Conservation (phyloP, 2,113 vertebrate genomes). For the Rallus limicola region DNA sequence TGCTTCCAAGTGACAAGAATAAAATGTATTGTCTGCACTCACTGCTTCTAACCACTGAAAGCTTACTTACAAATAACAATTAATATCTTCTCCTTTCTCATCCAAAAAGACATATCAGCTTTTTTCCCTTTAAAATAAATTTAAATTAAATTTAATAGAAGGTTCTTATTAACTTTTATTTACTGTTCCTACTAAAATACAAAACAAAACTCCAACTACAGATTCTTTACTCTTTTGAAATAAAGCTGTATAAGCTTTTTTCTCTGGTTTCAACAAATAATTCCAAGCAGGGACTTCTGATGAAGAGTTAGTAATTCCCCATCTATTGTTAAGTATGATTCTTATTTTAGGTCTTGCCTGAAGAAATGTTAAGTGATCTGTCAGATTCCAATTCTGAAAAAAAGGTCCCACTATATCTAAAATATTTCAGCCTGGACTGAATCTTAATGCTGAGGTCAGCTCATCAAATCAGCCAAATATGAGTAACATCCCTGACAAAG, state of each 20-base stretch:
- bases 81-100: not conserved
- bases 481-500: not conserved
- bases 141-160: not conserved
- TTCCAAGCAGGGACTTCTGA: not conserved
- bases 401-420: not conserved
- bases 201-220: not conserved
- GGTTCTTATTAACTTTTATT: not conserved
- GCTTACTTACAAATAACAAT: not conserved
- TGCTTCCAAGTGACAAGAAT: constrained; percentile 29
- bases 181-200: not conserved
- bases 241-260: not conserved
- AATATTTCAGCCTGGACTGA: not conserved
- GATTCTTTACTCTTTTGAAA: not conserved
- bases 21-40: not conserved
- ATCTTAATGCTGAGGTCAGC: not conserved
- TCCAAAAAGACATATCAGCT: not conserved
- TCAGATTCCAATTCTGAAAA: not conserved
- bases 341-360: not conserved
- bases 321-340: not conserved
- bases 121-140: not conserved
- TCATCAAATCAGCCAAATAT: not conserved
- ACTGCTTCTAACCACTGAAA: not conserved
- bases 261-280: not conserved
- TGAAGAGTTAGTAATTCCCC: not conserved
- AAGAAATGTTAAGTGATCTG: not conserved